phyloP scores from a whole-genome alignment of 2,797 vertebrate genomes.

The Pangasius macronema region DNA sequence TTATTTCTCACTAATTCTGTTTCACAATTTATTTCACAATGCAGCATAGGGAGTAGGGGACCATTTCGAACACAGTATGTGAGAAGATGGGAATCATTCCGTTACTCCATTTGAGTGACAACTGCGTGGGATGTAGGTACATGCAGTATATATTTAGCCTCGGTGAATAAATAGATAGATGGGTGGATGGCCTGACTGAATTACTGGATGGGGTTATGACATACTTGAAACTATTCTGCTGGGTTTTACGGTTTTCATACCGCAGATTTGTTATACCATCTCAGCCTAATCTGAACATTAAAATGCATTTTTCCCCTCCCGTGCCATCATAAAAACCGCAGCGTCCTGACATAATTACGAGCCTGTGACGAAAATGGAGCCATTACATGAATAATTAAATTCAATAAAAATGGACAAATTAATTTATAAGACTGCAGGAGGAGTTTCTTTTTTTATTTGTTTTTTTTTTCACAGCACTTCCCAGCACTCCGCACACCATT shows the following conservation, averaged over 20 bases:
- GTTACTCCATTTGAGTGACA: not conserved
- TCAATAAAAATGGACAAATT: conserved; percentile 44
- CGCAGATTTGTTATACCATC: not conserved
- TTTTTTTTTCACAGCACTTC: not conserved
- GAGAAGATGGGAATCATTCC: not conserved
- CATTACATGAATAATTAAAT: conserved; percentile 55
- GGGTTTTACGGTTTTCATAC: not conserved
- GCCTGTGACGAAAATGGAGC: conserved; percentile 23
- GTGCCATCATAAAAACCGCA: not conserved
- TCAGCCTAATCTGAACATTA: not conserved
- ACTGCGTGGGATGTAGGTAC: not conserved
- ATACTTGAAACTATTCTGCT: conserved; percentile 1
- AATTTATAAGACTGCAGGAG: conserved; percentile 27
- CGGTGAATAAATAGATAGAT: not conserved
- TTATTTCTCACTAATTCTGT: not conserved
- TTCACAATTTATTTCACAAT: not conserved
- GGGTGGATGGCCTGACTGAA: not conserved
- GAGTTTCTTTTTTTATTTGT: not conserved
- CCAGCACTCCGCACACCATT: not conserved
- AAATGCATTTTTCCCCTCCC: not conserved
- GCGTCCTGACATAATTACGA: conserved; percentile 21
- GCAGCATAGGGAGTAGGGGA: not conserved
- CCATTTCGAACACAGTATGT: not conserved
- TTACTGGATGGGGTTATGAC: not conserved
- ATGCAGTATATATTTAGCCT: not conserved